These are phyloP conservation scores for Dendrocincla fuliginosa DNA, from an alignment of 2,797 vertebrate genomes.

Conservation along the genomic window DNA sequence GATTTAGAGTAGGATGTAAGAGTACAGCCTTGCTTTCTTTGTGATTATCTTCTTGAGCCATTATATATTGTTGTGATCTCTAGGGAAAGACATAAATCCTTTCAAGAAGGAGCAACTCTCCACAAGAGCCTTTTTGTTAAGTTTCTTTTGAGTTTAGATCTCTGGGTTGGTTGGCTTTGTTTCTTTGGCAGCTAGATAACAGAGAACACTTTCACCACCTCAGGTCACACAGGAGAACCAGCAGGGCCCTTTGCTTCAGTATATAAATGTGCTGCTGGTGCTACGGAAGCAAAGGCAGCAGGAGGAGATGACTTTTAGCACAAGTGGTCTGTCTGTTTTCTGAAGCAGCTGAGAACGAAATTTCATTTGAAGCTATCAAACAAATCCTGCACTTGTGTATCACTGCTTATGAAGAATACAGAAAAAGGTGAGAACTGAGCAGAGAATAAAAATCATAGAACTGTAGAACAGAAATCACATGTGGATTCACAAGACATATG, in stretches of 20 bases:
- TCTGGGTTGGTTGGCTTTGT: neutral
- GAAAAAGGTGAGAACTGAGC: neutral
- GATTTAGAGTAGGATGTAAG: neutral
- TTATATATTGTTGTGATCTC: neutral
- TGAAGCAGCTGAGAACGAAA: neutral
- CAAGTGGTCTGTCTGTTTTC: neutral
- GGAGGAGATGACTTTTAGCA: neutral
- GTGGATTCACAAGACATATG: neutral
- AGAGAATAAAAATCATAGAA: neutral
- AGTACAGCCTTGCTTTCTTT: neutral
- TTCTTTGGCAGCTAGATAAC: neutral
- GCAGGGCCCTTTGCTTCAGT: neutral
- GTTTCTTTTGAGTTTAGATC: neutral
- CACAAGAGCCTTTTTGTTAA: neutral
- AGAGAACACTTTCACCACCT: neutral
- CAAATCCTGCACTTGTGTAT: neutral
- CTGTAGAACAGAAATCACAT: neutral
- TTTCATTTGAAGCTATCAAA: neutral
- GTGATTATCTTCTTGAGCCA: neutral
- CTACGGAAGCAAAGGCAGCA: neutral
- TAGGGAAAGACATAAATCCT: neutral
- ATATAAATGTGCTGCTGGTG: accelerated
- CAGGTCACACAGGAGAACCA: neutral
- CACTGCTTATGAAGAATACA: neutral
- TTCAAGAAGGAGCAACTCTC: neutral